Conservation (phyloP, 2,113 vertebrate genomes). For the Rhipidura dahli region DNA sequence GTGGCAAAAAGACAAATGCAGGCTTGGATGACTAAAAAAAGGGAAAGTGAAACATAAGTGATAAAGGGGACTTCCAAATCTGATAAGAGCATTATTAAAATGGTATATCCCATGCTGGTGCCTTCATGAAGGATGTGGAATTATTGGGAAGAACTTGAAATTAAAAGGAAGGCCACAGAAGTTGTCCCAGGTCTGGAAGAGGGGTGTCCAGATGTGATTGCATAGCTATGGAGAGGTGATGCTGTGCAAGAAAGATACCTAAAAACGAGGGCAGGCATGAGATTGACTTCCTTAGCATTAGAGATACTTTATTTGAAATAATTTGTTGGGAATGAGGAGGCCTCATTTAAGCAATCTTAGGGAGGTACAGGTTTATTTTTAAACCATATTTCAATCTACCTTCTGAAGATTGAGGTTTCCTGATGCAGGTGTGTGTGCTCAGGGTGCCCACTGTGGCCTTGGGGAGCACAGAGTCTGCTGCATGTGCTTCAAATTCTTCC, state of each 20-base stretch:
- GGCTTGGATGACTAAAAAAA: background rate
- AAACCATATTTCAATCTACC: fast-evolving
- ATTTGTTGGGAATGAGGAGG: background rate
- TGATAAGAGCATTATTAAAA: background rate
- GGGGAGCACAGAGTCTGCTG: background rate
- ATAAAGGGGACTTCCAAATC: background rate
- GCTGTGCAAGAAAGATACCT: background rate
- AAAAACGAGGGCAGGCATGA: background rate
- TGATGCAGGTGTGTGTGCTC: background rate
- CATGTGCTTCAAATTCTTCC: background rate
- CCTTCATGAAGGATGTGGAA: background rate
- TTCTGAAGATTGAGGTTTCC: background rate
- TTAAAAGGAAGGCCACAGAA: background rate
- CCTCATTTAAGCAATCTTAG: background rate
- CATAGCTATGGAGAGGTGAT: fast-evolving
- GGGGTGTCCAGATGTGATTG: fast-evolving
- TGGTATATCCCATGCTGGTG: background rate
- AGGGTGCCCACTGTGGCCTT: background rate
- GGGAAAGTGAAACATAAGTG: background rate
- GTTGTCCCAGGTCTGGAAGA: background rate
- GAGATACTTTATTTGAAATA: background rate
- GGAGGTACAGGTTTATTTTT: background rate
- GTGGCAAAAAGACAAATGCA: background rate
- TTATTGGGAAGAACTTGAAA: background rate
- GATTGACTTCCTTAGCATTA: background rate